Percentiles rank a stretch among this genome's conserved stretches.
phyloP scores from a whole-genome alignment of 2,113 vertebrate species.

The Tyrannus savana region DNA sequence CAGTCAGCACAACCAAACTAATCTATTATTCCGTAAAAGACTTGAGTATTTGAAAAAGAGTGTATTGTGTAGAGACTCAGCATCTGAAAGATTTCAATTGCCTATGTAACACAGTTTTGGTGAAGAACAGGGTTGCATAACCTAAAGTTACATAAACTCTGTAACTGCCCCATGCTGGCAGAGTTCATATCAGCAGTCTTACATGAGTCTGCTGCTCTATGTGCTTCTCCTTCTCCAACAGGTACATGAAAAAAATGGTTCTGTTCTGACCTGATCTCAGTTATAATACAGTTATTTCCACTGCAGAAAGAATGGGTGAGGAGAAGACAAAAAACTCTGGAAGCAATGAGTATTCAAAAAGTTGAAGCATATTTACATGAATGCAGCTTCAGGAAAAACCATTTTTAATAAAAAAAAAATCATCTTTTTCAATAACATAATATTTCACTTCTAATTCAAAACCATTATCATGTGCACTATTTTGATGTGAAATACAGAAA shows the following conservation, averaged over 20 bases:
- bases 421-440: not conserved
- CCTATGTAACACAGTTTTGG: not conserved
- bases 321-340: not conserved
- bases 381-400: not conserved
- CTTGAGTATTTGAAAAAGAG: not conserved
- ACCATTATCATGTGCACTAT: not conserved
- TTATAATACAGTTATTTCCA: not conserved
- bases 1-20: not conserved
- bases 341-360: not conserved
- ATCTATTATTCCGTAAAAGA: not conserved
- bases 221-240: not conserved
- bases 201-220: not conserved
- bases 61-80: not conserved
- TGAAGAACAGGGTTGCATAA: not conserved
- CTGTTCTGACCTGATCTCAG: not conserved
- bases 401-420: rapidly evolving
- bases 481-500: not conserved
- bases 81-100: not conserved
- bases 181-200: not conserved
- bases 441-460: not conserved
- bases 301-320: not conserved
- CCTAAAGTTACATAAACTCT: not conserved
- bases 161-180: not conserved
- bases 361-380: not conserved
- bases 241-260: not conserved